Base-by-base conservation (phyloP, 2,113 vertebrate genomes). In the Ploceus nigricollis region DNA sequence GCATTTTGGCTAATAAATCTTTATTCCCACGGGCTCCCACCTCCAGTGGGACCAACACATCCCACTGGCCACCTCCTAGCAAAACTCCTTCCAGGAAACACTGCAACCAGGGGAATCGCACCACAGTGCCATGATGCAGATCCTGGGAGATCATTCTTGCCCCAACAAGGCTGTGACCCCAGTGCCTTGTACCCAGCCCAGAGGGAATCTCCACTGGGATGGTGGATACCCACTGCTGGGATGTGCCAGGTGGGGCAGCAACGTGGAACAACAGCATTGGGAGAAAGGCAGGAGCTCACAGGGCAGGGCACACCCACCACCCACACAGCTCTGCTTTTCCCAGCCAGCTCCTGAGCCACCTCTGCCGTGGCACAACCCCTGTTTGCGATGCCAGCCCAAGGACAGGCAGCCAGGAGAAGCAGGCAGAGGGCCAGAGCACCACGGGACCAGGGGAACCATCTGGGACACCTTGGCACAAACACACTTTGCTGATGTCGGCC, bases 401-500 rank as follows among this genome's bases (percentile, higher is more conserved):
- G 35, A 35, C 13, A 5, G 9, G 47, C 61, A 50, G 68, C 7
- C 21, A 9, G 4, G 5, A 51, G 25, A 45, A 37, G 13, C 2
- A 0, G 24, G 45, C 8, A 18, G 22, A 15, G 1, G 13, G 25
- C 18, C 28, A 45, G 39, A 33, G 10, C 22, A 7, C 25, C 5
- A n/a, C 1, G 0, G 37, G 31, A 65, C 1, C 0, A 23, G 14
- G 18, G 21, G 25, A 68, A 61, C 21, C 12, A 68, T 18, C 15
- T 1, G 4, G 31, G 24, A 66, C 24, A n/a, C 14, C 33, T 5
- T 1, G 3, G n/a, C 64, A 63, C 44, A 61, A 22, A 0, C 12
- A 20, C 3, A 0, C 0, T 15, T 14, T 17, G 11, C 5, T 0
- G 0, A 27, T n/a, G 35, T 8, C 3, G 0, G 33, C 7, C 14